Evolutionary conservation across 2,888 invertebrate species (phyloP).

Genomic region (Bombylius major): DNA sequence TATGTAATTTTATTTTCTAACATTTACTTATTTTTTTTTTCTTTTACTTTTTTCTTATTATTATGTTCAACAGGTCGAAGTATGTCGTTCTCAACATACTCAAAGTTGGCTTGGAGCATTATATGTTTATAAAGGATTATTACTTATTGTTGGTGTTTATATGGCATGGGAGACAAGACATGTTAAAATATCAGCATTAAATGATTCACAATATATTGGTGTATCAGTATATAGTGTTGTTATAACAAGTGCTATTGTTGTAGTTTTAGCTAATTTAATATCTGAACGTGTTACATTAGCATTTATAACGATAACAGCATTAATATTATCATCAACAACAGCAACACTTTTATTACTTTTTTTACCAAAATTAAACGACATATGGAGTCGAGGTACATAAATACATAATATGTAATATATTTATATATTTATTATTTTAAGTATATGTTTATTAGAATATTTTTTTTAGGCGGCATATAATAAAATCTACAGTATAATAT

Average conservation of each 20-base stretch:
- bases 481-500: too few relatives aligned
- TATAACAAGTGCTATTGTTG: constrained; percentile 74
- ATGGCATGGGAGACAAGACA: constrained; percentile 94
- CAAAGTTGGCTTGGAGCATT: constrained; percentile 82
- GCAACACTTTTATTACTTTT: constrained; percentile 76
- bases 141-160: constrained; percentile 79
- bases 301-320: constrained; percentile 67
- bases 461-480: too few relatives aligned
- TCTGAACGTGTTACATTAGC: constrained; percentile 69
- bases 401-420: neutral
- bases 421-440: too few relatives aligned
- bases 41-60: neutral
- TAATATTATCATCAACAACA: constrained; percentile 77
- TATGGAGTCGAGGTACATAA: constrained; percentile 47
- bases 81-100: constrained; percentile 76
- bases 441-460: too few relatives aligned
- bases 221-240: constrained; percentile 88
- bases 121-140: constrained; percentile 80
- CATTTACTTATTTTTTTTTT: neutral
- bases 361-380: constrained; percentile 69
- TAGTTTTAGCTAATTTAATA: constrained; percentile 77
- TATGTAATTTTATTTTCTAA: too few relatives aligned
- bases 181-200: constrained; percentile 81
- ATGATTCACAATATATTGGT: constrained; percentile 89
- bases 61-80: constrained; percentile 57